phyloP scores from a whole-genome alignment of 2,888 invertebrate species.

The Biston betularia region DNA sequence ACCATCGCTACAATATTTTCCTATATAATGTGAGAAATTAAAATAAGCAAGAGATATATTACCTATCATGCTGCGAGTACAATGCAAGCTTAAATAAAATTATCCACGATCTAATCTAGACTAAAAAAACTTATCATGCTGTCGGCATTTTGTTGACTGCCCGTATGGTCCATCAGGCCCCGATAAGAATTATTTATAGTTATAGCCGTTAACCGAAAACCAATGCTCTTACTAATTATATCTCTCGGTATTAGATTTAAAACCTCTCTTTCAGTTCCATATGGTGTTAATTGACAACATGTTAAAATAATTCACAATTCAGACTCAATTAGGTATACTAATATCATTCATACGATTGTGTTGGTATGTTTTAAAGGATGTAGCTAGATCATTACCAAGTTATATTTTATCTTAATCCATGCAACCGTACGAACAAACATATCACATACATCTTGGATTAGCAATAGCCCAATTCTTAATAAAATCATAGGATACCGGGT shows the following conservation, averaged over 20 bases:
- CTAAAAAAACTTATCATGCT: conserved; percentile 26
- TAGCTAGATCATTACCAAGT: too few species aligned
- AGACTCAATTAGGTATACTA: not conserved
- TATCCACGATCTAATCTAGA: conserved; percentile 13
- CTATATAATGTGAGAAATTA: not conserved
- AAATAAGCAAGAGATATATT: not conserved
- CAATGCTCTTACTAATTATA: conserved; percentile 55
- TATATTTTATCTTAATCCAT: too few species aligned
- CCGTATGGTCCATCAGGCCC: conserved; percentile 65
- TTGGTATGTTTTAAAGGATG: too few species aligned
- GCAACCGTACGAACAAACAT: too few species aligned
- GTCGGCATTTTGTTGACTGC: conserved; percentile 46
- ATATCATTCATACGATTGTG: too few species aligned
- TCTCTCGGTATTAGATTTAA: conserved; percentile 46
- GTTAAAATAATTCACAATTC: not conserved
- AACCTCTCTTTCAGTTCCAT: conserved; percentile 43
- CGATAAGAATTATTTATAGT: conserved; percentile 72
- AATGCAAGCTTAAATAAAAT: conserved; percentile 4
- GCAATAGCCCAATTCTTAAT: too few species aligned
- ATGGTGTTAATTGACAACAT: conserved; percentile 39
- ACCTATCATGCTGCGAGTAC: not conserved
- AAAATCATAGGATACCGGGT: too few species aligned
- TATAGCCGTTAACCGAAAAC: conserved; percentile 65
- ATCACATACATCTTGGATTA: too few species aligned
- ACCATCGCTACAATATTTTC: too few species aligned